Evolutionary conservation across 2,113 vertebrate genomes (phyloP).

Genomic region (Percina caprodes): DNA sequence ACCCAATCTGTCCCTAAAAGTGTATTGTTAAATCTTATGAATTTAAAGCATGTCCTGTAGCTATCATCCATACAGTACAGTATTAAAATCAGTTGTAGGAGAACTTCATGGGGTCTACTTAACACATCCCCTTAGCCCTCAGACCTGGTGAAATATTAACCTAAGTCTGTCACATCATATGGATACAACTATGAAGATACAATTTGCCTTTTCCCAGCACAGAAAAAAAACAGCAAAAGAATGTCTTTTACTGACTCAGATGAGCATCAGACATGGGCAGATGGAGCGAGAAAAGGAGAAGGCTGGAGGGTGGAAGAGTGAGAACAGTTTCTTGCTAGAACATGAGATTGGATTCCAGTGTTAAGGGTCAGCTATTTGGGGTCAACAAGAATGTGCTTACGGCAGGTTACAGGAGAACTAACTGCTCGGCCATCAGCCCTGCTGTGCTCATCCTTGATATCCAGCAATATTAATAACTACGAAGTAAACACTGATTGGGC

Average conservation of each 20-base stretch:
- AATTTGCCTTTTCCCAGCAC: neutral
- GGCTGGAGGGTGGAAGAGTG: neutral
- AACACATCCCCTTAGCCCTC: too few relatives aligned
- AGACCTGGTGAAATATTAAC: too few relatives aligned
- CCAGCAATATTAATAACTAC: neutral
- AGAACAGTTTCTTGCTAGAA: neutral
- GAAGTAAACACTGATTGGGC: neutral
- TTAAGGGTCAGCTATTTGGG: constrained; percentile 47
- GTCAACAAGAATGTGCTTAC: constrained; percentile 52
- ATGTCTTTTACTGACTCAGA: constrained; percentile 17
- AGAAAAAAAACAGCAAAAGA: constrained; percentile 34
- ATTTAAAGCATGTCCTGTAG: too few relatives aligned
- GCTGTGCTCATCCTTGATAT: neutral
- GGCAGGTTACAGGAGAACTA: neutral
- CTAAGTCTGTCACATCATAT: too few relatives aligned
- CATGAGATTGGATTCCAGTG: constrained; percentile 27
- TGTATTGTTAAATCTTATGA: too few relatives aligned
- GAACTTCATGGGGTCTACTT: too few relatives aligned
- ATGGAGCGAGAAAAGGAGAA: neutral
- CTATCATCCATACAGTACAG: too few relatives aligned
- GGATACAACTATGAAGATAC: too few relatives aligned
- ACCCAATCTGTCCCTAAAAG: too few relatives aligned
- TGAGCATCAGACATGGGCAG: neutral
- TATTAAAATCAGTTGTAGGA: too few relatives aligned
- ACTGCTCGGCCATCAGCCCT: constrained; percentile 5